Base-by-base conservation (phyloP, 2,113 vertebrate genomes). In the Cochlearius cochlearius region DNA sequence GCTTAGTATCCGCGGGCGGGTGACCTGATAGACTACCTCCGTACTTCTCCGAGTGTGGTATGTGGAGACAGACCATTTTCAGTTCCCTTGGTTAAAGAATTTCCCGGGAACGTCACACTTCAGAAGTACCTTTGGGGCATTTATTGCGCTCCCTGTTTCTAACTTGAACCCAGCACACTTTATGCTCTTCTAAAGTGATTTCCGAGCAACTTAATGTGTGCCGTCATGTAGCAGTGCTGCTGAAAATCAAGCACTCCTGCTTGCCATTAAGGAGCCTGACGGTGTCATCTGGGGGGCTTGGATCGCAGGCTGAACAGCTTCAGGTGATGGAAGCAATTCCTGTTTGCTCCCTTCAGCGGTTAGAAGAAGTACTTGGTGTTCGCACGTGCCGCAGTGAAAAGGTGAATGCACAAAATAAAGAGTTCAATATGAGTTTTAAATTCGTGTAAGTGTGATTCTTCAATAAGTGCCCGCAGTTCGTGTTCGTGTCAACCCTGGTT, bases 401-500 rank as follows among this genome's bases (percentile, higher is more conserved):
- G 76, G 63, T 36, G n/a, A 95, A 67, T 16, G 56, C 34, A 88
- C 79, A 68, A 93, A 93, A 95, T 73, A 93, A 79, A 80, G 59
- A 34, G 50, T 72, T 92, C 27, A 22, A 1, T 34, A 14, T 10
- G 34, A 21, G 21, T n/a, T 95, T 90, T 86, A 14, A 62, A 75
- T 74, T 26, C 63, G 50, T 56, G 41, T 52, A 59, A 73, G 29
- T 50, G 43, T 84, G 84, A 56, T 39, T 86, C 55, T 77, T 90
- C 63, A 92, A 41, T n/a, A 63, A 74, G 79, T 0, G 0, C 38
- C 32, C 55, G 10, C n/a, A 36, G 41, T 52, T 83, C 5, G 1
- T 72, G 20, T 83, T 83, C 39, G 4, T 36, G 53, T 81, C 55
- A 77, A 69, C 9, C 18, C 30, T 52, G 29, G 34, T 59, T 49